These are phyloP conservation scores for Drosophila birchii DNA, from an alignment of 2,888 invertebrate species.

Conservation along the genomic window DNA sequence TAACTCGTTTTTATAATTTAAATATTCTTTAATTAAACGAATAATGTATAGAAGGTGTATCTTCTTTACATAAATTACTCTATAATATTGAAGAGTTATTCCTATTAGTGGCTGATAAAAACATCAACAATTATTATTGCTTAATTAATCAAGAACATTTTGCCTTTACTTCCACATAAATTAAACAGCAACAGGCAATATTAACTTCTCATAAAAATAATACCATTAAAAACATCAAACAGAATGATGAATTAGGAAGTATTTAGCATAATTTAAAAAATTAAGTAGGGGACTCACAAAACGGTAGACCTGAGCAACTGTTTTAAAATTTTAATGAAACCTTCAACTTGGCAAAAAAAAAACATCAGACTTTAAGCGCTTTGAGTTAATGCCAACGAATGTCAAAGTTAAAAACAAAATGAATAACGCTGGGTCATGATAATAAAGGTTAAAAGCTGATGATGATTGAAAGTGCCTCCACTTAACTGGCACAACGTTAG, in stretches of 20 bases:
- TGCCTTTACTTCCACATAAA: not conserved
- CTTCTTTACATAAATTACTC: not conserved
- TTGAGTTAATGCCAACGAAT: slow-evolving; percentile 30
- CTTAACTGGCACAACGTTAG: slow-evolving; percentile 3
- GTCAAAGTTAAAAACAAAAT: slow-evolving; percentile 40
- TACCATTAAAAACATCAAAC: not conserved
- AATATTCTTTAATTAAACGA: not conserved
- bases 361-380: slow-evolving; percentile 4
- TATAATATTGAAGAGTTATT: not conserved
- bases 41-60: no score
- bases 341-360: slow-evolving; percentile 55
- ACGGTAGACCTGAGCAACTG: not conserved
- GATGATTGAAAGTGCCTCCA: slow-evolving; percentile 3
- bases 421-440: slow-evolving; percentile 46
- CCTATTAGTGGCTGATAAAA: no score
- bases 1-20: not conserved
- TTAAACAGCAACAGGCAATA: not conserved
- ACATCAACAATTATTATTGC: not conserved
- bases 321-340: slow-evolving; percentile 30
- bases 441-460: slow-evolving; percentile 39
- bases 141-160: not conserved
- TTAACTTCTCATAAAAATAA: not conserved
- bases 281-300: slow-evolving; percentile 10
- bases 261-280: not conserved
- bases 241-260: slow-evolving; percentile 3